These are phyloP conservation scores for Celastrina argiolus DNA, from an alignment of 2,888 invertebrate species.

Conservation along the genomic window DNA sequence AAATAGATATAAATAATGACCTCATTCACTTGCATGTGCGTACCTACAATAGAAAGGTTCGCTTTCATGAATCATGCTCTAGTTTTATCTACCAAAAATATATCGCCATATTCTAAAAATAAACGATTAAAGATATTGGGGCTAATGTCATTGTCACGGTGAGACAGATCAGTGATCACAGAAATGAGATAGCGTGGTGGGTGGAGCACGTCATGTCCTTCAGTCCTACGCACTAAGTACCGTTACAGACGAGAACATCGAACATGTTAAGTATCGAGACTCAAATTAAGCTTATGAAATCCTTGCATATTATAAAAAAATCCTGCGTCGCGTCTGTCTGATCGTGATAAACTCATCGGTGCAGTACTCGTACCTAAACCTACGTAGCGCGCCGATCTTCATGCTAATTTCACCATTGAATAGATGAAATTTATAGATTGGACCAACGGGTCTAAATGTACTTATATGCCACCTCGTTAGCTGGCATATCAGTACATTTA, in stretches of 20 bases:
- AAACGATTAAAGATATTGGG: background rate
- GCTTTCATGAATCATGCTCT: slow-evolving; percentile 5
- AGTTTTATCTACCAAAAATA: background rate
- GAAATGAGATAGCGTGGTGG: slow-evolving; percentile 18
- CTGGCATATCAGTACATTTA: no score
- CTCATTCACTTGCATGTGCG: background rate
- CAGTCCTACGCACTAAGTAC: slow-evolving; percentile 3
- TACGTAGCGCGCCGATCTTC: no score
- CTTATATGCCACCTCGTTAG: no score
- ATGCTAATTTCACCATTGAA: no score
- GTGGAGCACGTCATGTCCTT: slow-evolving; percentile 6
- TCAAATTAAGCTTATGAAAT: background rate
- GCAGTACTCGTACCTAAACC: no score
- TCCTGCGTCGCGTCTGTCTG: no score
- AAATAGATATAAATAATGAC: no score
- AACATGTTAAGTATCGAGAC: no score
- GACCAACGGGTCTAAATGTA: no score
- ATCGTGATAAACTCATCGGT: no score
- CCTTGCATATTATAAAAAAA: no score
- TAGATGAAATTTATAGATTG: no score
- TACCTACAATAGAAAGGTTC: background rate
- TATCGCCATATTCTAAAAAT: background rate
- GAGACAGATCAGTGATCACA: slow-evolving; percentile 14
- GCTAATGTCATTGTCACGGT: slow-evolving; percentile 2
- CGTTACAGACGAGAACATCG: slow-evolving; percentile 7